Percentiles rank a stretch among this genome's conserved stretches.
Conservation (phyloP, 2,888 invertebrate species). For the Micoletzkya japonica region DNA sequence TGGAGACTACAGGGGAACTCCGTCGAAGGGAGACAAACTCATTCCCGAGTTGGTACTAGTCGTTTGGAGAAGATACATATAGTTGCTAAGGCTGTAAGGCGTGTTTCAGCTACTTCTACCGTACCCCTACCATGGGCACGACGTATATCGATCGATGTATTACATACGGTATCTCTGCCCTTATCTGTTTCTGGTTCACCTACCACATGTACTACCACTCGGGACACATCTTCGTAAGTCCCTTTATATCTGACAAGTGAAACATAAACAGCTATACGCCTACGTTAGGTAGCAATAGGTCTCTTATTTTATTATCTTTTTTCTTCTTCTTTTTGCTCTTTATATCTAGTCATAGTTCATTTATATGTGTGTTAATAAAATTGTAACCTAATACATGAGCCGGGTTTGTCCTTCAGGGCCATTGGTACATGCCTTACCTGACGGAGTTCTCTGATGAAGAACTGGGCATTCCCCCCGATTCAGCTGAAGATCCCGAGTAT, state of each 20-base stretch:
- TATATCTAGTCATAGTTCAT: too few species aligned
- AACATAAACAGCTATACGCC: too few species aligned
- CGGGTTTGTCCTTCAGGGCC: too few species aligned
- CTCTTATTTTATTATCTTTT: too few species aligned
- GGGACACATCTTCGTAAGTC: slow-evolving; percentile 48
- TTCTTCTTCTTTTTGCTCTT: too few species aligned
- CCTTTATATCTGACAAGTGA: too few species aligned
- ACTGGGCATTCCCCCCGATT: slow-evolving; percentile 62
- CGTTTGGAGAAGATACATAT: neutral
- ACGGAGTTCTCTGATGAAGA: slow-evolving; percentile 62
- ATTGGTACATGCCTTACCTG: slow-evolving; percentile 61
- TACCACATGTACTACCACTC: slow-evolving; percentile 62
- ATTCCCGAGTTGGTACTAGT: slow-evolving; percentile 47
- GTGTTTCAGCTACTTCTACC: slow-evolving; percentile 53
- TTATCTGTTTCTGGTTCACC: slow-evolving; percentile 58
- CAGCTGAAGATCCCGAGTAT: slow-evolving; percentile 60
- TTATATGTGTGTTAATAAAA: too few species aligned
- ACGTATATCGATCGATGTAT: slow-evolving; percentile 56
- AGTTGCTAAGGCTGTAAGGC: neutral
- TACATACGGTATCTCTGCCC: slow-evolving; percentile 47
- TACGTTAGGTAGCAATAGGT: too few species aligned
- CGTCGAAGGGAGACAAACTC: slow-evolving; percentile 51
- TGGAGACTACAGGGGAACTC: slow-evolving; percentile 49
- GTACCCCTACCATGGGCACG: slow-evolving; percentile 51
- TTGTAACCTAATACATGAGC: too few species aligned